These are phyloP conservation scores for Malurus splendens DNA, from an alignment of 2,797 vertebrate species.

Conservation along the genomic window DNA sequence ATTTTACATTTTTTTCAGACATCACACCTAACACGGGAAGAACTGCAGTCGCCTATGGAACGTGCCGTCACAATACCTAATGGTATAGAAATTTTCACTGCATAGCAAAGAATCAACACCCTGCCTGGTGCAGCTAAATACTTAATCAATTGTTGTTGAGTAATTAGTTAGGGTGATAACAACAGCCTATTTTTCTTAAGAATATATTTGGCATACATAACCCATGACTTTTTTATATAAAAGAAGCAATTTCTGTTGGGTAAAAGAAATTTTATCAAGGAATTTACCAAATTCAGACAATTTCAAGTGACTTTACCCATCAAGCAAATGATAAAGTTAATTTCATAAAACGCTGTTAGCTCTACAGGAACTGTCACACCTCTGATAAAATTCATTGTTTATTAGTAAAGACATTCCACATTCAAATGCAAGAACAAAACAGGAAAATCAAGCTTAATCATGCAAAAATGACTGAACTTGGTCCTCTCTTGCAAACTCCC, in stretches of 20 bases:
- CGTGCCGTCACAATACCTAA: background rate
- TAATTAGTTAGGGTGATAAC: background rate
- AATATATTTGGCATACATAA: background rate
- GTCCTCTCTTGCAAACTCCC: background rate
- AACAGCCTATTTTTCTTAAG: background rate
- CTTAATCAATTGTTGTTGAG: background rate
- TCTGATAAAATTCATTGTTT: background rate
- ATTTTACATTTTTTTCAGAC: background rate
- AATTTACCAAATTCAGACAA: background rate
- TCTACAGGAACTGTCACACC: background rate
- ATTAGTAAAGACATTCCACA: conserved; percentile 53
- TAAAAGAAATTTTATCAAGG: background rate
- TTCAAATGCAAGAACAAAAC: conserved; percentile 19
- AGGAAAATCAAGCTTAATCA: conserved; percentile 35
- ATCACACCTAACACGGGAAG: background rate
- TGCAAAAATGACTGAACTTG: conserved; percentile 20
- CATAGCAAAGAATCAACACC: background rate
- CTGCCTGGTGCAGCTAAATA: background rate
- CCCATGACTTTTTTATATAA: background rate
- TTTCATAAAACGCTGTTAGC: background rate
- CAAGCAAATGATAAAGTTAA: background rate
- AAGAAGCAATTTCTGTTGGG: background rate
- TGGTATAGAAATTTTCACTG: background rate
- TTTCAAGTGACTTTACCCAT: background rate
- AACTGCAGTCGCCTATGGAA: background rate